Percentiles rank a stretch among this genome's conserved stretches.
phyloP scores from a whole-genome alignment of 2,888 invertebrate genomes.

The Gastrophysa polygoni region DNA sequence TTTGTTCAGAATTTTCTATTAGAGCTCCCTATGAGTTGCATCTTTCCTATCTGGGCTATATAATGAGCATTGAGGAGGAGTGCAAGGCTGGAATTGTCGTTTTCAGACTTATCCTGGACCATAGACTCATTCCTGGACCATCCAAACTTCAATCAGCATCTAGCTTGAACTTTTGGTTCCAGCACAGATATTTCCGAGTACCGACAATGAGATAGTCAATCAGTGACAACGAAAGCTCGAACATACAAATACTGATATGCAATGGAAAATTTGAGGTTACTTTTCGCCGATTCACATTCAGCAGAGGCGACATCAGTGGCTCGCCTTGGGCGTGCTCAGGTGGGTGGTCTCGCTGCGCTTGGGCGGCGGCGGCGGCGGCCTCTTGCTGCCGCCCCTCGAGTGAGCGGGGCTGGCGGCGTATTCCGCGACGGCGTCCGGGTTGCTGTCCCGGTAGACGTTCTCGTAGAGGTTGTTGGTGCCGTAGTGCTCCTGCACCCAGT shows the following conservation, averaged over 20 bases:
- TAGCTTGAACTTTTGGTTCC: too few relatives aligned
- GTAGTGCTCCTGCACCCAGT: conserved; percentile 90
- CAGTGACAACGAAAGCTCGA: too few relatives aligned
- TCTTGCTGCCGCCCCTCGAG: conserved; percentile 56
- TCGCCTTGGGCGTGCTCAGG: conserved; percentile 64
- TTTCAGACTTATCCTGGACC: too few relatives aligned
- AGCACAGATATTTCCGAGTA: too few relatives aligned
- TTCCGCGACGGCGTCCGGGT: conserved; percentile 57
- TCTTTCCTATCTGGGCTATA: too few relatives aligned
- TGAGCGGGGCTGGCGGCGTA: conserved; percentile 58
- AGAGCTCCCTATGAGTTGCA: too few relatives aligned
- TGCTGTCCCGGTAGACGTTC: conserved; percentile 67
- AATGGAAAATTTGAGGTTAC: conserved; percentile 30
- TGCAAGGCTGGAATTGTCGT: too few relatives aligned
- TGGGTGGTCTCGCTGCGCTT: conserved; percentile 89
- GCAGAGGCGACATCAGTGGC: conserved; percentile 53
- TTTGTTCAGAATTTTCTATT: too few relatives aligned
- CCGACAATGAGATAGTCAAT: too few relatives aligned
- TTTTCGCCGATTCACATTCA: conserved; percentile 28
- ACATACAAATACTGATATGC: conserved; percentile 33
- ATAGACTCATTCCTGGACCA: too few relatives aligned
- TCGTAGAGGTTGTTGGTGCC: conserved; percentile 78
- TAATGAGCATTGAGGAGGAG: too few relatives aligned
- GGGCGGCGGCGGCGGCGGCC: conserved; percentile 89
- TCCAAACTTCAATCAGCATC: too few relatives aligned